Evolutionary conservation across 1,140 invertebrate genomes (phyloP).

Genomic region (Pseudomyrmex sp.): DNA sequence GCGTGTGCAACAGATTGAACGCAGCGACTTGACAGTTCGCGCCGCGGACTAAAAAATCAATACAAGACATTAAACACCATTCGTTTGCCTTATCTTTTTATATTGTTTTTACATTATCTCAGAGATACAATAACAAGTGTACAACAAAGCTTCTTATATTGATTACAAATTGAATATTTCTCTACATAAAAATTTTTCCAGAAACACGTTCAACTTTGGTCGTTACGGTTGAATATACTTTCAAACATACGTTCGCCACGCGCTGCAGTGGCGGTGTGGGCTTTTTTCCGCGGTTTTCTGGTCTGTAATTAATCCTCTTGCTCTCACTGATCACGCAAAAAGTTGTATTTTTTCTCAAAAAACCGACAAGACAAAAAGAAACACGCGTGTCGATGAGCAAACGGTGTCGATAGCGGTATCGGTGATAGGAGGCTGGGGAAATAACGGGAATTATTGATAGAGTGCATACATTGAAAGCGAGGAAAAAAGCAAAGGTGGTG

Average conservation of each 20-base stretch:
- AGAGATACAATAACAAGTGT: no score
- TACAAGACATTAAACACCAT: not conserved
- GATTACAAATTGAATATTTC: not conserved
- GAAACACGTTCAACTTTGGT: not conserved
- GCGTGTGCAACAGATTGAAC: not conserved
- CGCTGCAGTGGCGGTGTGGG: not conserved
- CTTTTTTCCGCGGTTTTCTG: not conserved
- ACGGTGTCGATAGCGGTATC: constrained; percentile 50
- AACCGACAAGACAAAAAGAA: not conserved
- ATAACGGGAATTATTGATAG: constrained; percentile 23
- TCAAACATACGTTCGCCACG: no score
- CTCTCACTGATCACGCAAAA: constrained; percentile 6
- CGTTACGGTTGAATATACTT: no score
- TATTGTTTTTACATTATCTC: not conserved
- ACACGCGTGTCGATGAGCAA: constrained; percentile 12
- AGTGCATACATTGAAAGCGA: constrained; percentile 30
- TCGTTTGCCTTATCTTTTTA: not conserved
- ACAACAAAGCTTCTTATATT: not conserved
- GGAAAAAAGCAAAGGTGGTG: constrained; percentile 55
- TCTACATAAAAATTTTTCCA: not conserved
- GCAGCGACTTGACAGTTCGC: not conserved
- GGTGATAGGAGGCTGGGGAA: constrained; percentile 22
- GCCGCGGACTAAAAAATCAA: not conserved
- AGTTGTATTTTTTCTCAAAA: not conserved
- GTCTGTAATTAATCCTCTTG: not conserved